A percentile compares a stretch with the other conserved stretches of the same genome.
Evolutionary conservation across 2,797 vertebrate genomes (phyloP).

Genomic region (Melanogrammus aeglefinus): DNA sequence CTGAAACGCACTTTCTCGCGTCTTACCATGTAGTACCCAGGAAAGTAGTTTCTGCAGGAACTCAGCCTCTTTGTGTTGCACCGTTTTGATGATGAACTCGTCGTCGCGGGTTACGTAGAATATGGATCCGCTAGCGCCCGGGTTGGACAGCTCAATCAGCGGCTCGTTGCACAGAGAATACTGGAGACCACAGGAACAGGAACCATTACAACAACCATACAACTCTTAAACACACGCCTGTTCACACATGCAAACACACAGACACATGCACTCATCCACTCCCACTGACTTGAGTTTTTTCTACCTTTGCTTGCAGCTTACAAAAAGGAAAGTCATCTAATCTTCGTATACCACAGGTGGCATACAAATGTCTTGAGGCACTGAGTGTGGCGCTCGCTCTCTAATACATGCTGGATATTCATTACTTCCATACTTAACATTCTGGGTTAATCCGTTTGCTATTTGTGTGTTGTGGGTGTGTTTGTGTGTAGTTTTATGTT

Average conservation of each 20-base stretch:
- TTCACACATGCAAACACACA: constrained; percentile 5
- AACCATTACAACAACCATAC: neutral
- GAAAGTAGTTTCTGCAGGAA: constrained; percentile 96
- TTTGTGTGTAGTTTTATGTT: neutral
- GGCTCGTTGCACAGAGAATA: constrained; percentile 94
- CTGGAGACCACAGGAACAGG: constrained; percentile 68
- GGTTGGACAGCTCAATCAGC: constrained; percentile 93
- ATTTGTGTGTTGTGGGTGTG: constrained; percentile 21
- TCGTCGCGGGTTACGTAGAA: constrained; percentile 97
- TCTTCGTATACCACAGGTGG: constrained; percentile 55
- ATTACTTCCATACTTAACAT: too few species aligned
- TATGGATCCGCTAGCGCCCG: constrained; percentile 92
- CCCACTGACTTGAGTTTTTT: neutral
- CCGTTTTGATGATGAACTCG: constrained; percentile 97
- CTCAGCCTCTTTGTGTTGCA: constrained; percentile 95
- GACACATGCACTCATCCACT: too few species aligned
- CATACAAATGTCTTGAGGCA: constrained; percentile 11
- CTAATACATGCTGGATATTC: too few species aligned
- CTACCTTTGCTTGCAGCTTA: constrained; percentile 40
- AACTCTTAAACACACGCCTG: neutral
- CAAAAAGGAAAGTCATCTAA: constrained; percentile 61
- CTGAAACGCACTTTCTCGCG: neutral
- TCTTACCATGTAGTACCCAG: constrained; percentile 95
- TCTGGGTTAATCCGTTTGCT: too few species aligned
- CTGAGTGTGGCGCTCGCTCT: too few species aligned